Conservation (phyloP, 2,113 vertebrate genomes). For the Microcebus lehilahytsara region DNA sequence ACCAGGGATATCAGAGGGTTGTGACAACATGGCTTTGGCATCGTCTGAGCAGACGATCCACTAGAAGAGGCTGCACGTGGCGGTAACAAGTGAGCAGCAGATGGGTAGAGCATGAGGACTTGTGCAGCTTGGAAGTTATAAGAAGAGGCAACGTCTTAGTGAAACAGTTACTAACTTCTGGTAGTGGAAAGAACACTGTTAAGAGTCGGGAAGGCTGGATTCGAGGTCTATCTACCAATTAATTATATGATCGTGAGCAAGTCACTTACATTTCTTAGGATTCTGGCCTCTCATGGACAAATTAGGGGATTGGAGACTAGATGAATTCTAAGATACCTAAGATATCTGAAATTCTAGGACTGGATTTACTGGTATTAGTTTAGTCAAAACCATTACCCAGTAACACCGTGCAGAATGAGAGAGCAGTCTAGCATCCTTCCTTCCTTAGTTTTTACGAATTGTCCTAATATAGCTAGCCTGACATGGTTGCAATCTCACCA, state of each 20-base stretch:
- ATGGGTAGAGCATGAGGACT: neutral
- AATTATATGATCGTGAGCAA: neutral
- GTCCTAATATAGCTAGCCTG: neutral
- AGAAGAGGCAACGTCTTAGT: neutral
- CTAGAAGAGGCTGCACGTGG: neutral
- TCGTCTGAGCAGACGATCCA: neutral
- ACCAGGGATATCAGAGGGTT: neutral
- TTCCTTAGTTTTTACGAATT: neutral
- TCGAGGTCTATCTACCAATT: neutral
- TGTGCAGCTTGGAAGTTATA: neutral
- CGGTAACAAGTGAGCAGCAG: neutral
- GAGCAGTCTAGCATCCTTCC: neutral
- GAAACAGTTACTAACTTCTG: neutral
- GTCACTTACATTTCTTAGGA: neutral
- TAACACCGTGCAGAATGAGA: neutral
- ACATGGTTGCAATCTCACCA: neutral
- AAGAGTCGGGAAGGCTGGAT: neutral
- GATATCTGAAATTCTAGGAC: neutral
- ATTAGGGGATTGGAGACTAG: neutral
- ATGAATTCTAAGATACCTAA: neutral
- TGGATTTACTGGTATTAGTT: neutral
- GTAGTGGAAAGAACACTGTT: neutral
- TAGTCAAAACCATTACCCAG: neutral
- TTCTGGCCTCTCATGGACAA: conserved; percentile 17
- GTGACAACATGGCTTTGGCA: neutral